Percentiles rank a stretch among this genome's conserved stretches.
Evolutionary conservation across 2,113 vertebrate species (phyloP).

Genomic region (Brachyhypopomus occidentalis): DNA sequence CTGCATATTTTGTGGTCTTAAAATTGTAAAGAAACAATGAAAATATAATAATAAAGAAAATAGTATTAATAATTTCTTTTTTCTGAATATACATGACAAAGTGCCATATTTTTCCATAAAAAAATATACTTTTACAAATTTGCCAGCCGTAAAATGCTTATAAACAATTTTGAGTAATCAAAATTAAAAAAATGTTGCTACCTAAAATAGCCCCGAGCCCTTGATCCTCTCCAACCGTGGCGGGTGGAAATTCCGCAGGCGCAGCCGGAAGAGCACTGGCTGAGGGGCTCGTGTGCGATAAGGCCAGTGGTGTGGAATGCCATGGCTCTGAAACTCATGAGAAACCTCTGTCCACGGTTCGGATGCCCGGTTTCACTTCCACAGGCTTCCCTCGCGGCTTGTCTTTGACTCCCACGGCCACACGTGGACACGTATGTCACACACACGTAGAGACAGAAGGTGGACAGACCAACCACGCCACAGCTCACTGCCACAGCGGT

Average conservation of each 20-base stretch:
- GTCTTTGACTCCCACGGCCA: background rate
- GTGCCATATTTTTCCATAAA: constrained; percentile 76
- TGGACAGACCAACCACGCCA: constrained; percentile 60
- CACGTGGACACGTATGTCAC: constrained; percentile 35
- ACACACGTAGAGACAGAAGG: constrained; percentile 55
- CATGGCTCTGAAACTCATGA: constrained; percentile 65
- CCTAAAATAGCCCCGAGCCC: constrained; percentile 69
- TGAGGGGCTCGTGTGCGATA: constrained; percentile 72
- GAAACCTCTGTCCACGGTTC: constrained; percentile 66
- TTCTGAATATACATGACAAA: constrained; percentile 75
- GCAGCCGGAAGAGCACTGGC: constrained; percentile 67
- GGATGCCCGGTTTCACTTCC: constrained; percentile 63
- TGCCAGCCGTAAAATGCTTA: constrained; percentile 69
- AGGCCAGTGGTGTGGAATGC: constrained; percentile 70
- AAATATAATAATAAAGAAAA: constrained; percentile 65
- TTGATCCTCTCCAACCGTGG: constrained; percentile 67
- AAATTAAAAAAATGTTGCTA: constrained; percentile 65
- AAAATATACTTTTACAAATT: constrained; percentile 77
- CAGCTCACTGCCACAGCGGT: constrained; percentile 22
- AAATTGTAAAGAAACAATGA: constrained; percentile 63
- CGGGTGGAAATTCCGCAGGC: constrained; percentile 71
- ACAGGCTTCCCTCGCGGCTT: background rate
- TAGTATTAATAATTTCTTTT: constrained; percentile 54
- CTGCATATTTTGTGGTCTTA: constrained; percentile 65
- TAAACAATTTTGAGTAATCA: constrained; percentile 65